Conservation (phyloP, 2,888 invertebrate genomes). For the Ochropleura plecta region DNA sequence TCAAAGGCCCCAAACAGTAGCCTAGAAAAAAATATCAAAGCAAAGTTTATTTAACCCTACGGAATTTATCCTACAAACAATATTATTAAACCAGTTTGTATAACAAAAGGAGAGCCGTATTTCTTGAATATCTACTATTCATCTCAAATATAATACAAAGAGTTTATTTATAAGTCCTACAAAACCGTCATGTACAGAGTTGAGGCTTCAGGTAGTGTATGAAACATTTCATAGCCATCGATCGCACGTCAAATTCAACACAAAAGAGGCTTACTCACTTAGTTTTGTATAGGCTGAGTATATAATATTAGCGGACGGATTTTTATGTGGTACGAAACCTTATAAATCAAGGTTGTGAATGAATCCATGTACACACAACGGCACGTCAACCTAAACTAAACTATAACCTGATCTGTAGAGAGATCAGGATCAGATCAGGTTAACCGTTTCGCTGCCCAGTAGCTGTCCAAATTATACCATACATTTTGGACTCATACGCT, state of each 20-base stretch:
- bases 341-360: too few relatives aligned
- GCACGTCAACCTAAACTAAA: too few relatives aligned
- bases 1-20: conserved; percentile 4
- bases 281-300: conserved; percentile 30
- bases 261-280: conserved; percentile 21
- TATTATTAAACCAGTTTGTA: conserved; percentile 34
- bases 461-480: too few relatives aligned
- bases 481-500: too few relatives aligned
- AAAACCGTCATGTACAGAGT: conserved; percentile 37
- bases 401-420: too few relatives aligned
- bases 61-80: conserved; percentile 30
- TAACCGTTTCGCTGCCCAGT: too few relatives aligned
- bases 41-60: conserved; percentile 24
- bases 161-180: conserved; percentile 37
- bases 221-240: conserved; percentile 59
- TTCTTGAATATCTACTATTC: conserved; percentile 3
- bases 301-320: not conserved
- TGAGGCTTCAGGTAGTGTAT: conserved; percentile 28
- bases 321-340: too few relatives aligned
- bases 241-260: conserved; percentile 55
- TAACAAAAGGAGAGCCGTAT: conserved; percentile 38
- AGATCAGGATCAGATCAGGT: too few relatives aligned
- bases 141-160: conserved; percentile 23
- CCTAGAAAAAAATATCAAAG: conserved; percentile 12
- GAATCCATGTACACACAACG: too few relatives aligned